These are phyloP conservation scores for Nasonia oneida DNA, from an alignment of 2,888 invertebrate species.

Conservation along the genomic window DNA sequence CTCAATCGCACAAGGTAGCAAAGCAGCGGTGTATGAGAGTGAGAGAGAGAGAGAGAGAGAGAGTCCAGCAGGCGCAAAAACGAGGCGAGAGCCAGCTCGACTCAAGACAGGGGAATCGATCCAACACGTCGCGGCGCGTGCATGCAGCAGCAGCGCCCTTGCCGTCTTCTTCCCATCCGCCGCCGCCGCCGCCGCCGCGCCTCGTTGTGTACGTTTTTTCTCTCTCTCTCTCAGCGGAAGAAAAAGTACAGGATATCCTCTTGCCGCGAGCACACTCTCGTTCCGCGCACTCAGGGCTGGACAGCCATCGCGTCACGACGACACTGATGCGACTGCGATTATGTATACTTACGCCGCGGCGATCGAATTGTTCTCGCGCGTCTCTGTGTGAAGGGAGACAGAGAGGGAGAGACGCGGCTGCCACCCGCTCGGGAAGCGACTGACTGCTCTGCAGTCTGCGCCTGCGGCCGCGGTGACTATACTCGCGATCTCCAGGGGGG, in stretches of 20 bases:
- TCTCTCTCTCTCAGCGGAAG: too few species aligned
- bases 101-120: conserved; percentile 62
- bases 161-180: background rate
- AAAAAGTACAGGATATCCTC: background rate
- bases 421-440: background rate
- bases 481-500: background rate
- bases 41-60: conserved; percentile 49
- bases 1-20: conserved; percentile 4
- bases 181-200: background rate
- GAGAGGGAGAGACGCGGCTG: conserved; percentile 25
- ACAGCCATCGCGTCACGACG: background rate
- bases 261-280: background rate
- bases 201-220: background rate
- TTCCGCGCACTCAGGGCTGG: background rate
- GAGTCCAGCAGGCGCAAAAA: background rate
- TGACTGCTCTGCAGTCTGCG: background rate
- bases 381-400: background rate
- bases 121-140: conserved; percentile 61
- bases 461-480: background rate
- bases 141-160: conserved; percentile 20
- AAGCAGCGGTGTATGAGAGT: background rate
- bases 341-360: background rate
- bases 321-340: background rate
- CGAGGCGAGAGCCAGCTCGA: conserved; percentile 19
- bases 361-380: background rate